Base-by-base conservation (phyloP, 2,797 vertebrate species). In the Typhlichthys eigenmanni region DNA sequence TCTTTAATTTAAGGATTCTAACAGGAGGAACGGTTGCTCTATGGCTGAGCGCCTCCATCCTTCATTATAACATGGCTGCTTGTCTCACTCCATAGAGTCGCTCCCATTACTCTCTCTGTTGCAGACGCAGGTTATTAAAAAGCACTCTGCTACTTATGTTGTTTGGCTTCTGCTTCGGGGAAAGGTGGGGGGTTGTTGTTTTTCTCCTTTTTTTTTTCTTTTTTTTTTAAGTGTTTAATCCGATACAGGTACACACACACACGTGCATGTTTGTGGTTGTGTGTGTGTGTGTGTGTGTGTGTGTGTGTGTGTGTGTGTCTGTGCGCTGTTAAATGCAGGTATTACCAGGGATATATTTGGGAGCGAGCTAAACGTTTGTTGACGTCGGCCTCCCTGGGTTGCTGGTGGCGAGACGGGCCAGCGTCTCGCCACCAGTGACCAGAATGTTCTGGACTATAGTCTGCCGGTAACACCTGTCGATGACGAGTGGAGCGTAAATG, bases 41-140 rank as follows among this genome's bases (percentile, higher is more conserved):
- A 87, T 85, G 86, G 84, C 75, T 92, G 81, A 92, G 81, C 74
- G 75, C 29, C 75, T 89, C 85, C 80, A 87, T 89, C 90, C 82
- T 90, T 93, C 91, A 92, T 94, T 92, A 93, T 89, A 89, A 87
- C 88, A 85, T 79, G 85, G 78, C 81, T 82, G 84, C 90, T 87
- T 90, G 91, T 90, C 83, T 85, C 88, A 89, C 87, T 86, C 85
- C 82, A 75, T 84, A 84, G 90, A 80, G 73, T 87, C 62, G 32
- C 66, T 78, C 86, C 85, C 87, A 86, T 90, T 86, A 84, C 87
- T 82, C 86, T 84, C 84, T 87, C 78, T 88, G 75, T 77, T 81
- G 76, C 82, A 85, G 82, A 87, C 79, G 63, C 72, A 78, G 87
- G 88, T 90, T 89, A 88, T 91, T 90, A 90, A 86, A 85, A 87